Evolutionary conservation across 2,797 vertebrate species (phyloP), one percentile per base, ranked within the genome.

Genomic region (Oreochromis grahami): DNA sequence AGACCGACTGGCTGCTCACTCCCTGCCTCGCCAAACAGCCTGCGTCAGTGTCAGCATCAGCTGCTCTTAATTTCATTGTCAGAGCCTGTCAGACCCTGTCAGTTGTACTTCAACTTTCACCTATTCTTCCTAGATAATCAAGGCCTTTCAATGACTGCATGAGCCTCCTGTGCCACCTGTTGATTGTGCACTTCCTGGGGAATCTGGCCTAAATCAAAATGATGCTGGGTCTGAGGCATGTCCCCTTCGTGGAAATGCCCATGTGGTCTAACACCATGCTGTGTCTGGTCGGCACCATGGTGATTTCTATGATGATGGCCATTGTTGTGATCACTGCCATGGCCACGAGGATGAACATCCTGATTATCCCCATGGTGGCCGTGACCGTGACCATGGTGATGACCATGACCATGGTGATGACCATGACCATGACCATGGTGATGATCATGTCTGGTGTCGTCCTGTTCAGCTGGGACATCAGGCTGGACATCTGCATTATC

Each of bases 41-140:
- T 97, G 79, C 98, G 97, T 90, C 98, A 99, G 92, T 99, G 98
- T 95, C 98, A 99, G 94, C 98, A 98, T 97, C 98, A 99, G 95
- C 96, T 98, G 87, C 93, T 90, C 24, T 94, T 82, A 17, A 83
- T 85, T 26, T 90, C 93, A 2, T 80, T 81, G 85, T 96, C 94
- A 79, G 95, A 93, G 87, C 88, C 93, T 77, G 82, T 82, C 89
- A 90, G 72, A 95, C 95, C 89, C 36, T 96, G 96, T 97, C 98
- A 99, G 94, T 92, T 96, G 95, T 96, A 91, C 82, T 96, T 95
- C 36, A 95, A 96, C 86, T 96, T 96, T 90, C 98, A 99, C 86
- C 55, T 94, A 12, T 5, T 24, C 84, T 91, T 92, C 83, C 91
- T 76, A 55, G 95, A 65, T 68, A 3, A 93, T 96, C 96, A 97